Evolutionary conservation across 2,888 invertebrate species (phyloP).

Genomic region (Andricus quercusramuli): DNA sequence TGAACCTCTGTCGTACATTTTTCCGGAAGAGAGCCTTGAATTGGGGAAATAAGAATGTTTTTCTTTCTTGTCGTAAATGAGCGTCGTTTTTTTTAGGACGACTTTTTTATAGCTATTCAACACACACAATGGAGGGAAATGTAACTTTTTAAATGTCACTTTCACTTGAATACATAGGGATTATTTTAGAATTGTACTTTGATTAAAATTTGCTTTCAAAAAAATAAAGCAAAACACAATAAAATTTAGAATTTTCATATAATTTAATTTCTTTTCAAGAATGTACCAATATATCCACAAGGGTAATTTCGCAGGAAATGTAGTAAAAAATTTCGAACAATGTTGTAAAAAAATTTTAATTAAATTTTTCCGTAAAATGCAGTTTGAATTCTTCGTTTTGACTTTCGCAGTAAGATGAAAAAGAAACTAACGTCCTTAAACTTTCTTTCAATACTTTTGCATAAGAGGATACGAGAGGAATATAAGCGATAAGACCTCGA

Average conservation of each 20-base stretch:
- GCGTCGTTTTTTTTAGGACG: not conserved
- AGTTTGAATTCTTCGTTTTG: not conserved
- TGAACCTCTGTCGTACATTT: slow-evolving; percentile 1
- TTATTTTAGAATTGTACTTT: too few species aligned
- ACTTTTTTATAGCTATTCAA: not conserved
- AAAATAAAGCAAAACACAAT: too few species aligned
- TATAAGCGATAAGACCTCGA: not conserved
- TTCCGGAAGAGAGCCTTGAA: not conserved
- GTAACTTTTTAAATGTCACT: too few species aligned
- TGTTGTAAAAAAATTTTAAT: too few species aligned
- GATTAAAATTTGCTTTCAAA: too few species aligned
- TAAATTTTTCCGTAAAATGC: not conserved
- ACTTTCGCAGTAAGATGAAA: not conserved
- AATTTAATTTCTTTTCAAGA: too few species aligned
- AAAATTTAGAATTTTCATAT: too few species aligned
- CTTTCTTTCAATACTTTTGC: slow-evolving; percentile 25
- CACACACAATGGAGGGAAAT: not conserved
- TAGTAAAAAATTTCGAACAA: too few species aligned
- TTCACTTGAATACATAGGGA: too few species aligned
- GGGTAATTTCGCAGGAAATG: too few species aligned
- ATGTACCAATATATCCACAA: too few species aligned
- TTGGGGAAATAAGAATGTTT: slow-evolving; percentile 1
- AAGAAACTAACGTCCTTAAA: not conserved
- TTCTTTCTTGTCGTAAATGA: slow-evolving; percentile 15
- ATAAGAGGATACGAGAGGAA: slow-evolving; percentile 16